These are phyloP conservation scores for Minunthozetes semirufus DNA, from an alignment of 2,888 invertebrate genomes.

Conservation along the genomic window DNA sequence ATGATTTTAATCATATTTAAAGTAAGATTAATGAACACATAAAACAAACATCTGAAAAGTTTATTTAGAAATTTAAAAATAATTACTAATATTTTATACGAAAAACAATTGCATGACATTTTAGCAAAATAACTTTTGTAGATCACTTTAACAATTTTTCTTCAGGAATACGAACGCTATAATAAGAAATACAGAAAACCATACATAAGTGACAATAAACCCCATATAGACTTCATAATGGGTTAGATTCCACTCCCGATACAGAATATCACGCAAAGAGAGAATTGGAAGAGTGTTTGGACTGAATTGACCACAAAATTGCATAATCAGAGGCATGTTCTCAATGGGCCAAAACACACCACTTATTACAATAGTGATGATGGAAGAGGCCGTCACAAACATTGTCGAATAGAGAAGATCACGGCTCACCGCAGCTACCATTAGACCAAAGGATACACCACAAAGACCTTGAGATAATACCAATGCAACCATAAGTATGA, in stretches of 20 bases:
- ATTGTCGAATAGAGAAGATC: conserved; percentile 67
- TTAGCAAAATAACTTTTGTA: no score
- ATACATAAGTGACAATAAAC: conserved; percentile 64
- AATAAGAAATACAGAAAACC: conserved; percentile 61
- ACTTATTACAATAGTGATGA: conserved; percentile 40
- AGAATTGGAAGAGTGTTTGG: conserved; percentile 74
- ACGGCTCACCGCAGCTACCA: conserved; percentile 85
- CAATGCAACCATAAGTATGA: conserved; percentile 71
- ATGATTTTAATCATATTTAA: no score
- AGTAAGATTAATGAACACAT: no score
- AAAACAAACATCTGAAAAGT: no score
- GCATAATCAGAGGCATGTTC: conserved; percentile 71
- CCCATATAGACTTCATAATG: conserved; percentile 66
- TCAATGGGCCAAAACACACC: conserved; percentile 95
- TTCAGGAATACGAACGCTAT: conserved; percentile 40
- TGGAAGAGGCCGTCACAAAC: conserved; percentile 70
- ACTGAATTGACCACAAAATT: conserved; percentile 61
- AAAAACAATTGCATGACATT: no score
- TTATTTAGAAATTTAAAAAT: no score
- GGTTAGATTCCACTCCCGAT: conserved; percentile 60
- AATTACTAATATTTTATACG: no score
- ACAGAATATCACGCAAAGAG: conserved; percentile 66
- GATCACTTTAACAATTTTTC: conserved; percentile 3
- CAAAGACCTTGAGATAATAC: conserved; percentile 84
- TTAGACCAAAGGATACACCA: conserved; percentile 93